These are phyloP conservation scores for Dromius quadrimaculatus DNA, from an alignment of 2,888 invertebrate species.

Conservation along the genomic window DNA sequence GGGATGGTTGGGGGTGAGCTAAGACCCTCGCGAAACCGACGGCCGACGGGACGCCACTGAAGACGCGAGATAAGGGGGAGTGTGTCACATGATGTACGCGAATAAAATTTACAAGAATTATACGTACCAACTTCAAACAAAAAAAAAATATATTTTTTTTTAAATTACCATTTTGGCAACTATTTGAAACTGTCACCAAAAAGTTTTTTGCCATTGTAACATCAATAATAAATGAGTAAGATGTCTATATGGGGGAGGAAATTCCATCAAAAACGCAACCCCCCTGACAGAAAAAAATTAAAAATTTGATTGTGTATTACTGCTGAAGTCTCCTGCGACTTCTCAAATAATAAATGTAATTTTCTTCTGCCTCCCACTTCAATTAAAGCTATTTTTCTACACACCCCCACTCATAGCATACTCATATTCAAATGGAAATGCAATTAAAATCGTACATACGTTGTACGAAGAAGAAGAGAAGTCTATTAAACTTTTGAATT, in stretches of 20 bases:
- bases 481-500: too few relatives aligned
- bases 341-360: slow-evolving; percentile 27
- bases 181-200: too few relatives aligned
- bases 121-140: too few relatives aligned
- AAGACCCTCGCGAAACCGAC: slow-evolving; percentile 38
- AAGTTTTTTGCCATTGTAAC: neutral
- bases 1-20: slow-evolving; percentile 48
- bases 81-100: slow-evolving; percentile 22
- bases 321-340: slow-evolving; percentile 3
- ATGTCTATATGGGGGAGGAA: slow-evolving; percentile 1
- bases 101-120: too few relatives aligned
- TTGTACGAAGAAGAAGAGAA: too few relatives aligned
- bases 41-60: slow-evolving; percentile 30
- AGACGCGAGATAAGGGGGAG: neutral
- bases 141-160: too few relatives aligned
- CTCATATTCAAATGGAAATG: neutral
- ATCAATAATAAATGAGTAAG: too few relatives aligned
- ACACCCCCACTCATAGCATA: neutral
- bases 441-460: neutral
- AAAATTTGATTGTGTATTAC: slow-evolving; percentile 7
- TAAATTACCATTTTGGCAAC: too few relatives aligned
- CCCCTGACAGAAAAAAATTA: neutral
- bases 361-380: slow-evolving; percentile 10
- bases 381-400: slow-evolving; percentile 14
- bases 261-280: slow-evolving; percentile 7